Conservation (phyloP, 2,113 vertebrate species). For the Meriones unguiculatus region DNA sequence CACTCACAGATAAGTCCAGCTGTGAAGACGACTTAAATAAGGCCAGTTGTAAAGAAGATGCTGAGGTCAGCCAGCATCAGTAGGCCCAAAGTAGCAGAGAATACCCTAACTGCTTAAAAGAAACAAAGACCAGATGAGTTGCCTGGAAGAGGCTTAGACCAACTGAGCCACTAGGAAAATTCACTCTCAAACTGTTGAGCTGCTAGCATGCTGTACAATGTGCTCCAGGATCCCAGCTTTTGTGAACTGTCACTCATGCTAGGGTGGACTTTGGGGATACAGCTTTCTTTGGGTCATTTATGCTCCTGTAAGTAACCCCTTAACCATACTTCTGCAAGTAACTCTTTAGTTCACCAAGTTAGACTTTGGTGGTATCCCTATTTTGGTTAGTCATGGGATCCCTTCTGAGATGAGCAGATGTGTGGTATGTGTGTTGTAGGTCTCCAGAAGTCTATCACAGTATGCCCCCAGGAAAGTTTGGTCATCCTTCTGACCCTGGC, state of each 20-base stretch:
- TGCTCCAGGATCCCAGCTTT: background rate
- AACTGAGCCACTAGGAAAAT: background rate
- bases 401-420: background rate
- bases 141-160: background rate
- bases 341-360: background rate
- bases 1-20: background rate
- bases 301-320: background rate
- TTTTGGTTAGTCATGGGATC: background rate
- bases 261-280: background rate
- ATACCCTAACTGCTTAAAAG: background rate
- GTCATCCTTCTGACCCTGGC: background rate
- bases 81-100: background rate
- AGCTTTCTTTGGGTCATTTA: background rate
- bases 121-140: background rate
- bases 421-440: background rate
- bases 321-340: background rate
- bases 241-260: background rate
- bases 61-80: background rate
- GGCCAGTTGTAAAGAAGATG: background rate
- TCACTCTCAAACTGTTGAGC: background rate
- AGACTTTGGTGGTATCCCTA: background rate
- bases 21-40: background rate
- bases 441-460: background rate
- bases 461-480: background rate
- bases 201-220: background rate